Percentiles rank a stretch among this genome's conserved stretches.
phyloP scores from a whole-genome alignment of 2,888 invertebrate genomes.

The Bedellia somnulentella region DNA sequence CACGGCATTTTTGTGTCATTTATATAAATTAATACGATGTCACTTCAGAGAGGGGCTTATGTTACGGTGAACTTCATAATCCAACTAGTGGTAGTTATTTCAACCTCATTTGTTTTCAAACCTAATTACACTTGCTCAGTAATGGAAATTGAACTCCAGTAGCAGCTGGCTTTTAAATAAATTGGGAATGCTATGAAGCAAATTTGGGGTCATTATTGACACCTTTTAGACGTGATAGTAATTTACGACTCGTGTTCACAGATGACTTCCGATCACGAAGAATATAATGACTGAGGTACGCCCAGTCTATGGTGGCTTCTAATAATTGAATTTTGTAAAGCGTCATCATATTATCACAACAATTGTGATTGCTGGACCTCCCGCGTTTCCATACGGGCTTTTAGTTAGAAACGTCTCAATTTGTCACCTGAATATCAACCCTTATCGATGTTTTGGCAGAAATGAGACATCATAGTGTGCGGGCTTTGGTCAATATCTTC shows the following conservation, averaged over 20 bases:
- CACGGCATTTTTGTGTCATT: constrained; percentile 4
- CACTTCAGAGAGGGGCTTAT: constrained; percentile 1
- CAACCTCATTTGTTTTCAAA: constrained; percentile 1
- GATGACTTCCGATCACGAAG: constrained; percentile 45
- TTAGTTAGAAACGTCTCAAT: constrained; percentile 22
- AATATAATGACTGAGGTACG: constrained; percentile 7
- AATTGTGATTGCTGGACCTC: constrained; percentile 28
- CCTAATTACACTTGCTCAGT: background rate
- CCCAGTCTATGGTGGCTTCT: no score
- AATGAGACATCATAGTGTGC: constrained; percentile 51
- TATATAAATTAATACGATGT: constrained; percentile 4
- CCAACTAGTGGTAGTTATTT: background rate
- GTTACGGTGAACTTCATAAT: constrained; percentile 1
- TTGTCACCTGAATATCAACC: constrained; percentile 36
- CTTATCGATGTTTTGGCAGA: constrained; percentile 25
- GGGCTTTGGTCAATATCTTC: constrained; percentile 41
- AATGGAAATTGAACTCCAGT: background rate
- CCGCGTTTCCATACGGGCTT: constrained; percentile 22
- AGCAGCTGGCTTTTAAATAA: background rate
- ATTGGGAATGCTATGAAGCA: background rate
- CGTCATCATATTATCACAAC: no score
- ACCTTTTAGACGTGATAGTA: constrained; percentile 13
- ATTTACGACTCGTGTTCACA: constrained; percentile 11
- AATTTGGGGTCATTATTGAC: constrained; percentile 18
- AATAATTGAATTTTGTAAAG: no score